Base-by-base conservation (phyloP, 2,888 invertebrate species). In the Hypsopygia costalis region DNA sequence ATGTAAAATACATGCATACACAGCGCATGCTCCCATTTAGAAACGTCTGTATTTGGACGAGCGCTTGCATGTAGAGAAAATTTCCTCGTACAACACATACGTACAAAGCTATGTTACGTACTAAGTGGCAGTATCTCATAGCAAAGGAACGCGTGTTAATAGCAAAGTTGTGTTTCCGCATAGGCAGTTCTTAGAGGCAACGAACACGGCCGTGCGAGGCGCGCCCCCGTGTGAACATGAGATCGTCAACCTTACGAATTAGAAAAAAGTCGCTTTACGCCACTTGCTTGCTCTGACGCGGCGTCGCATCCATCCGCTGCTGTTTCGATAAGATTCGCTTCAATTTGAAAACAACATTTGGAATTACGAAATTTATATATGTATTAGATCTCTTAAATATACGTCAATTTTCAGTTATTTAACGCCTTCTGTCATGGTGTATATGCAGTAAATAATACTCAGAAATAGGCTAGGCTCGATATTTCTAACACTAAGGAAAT, bases 201-300 rank as follows among this genome's bases (percentile, higher is more conserved):
- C 81, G 77, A 77, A 77, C 81, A 77, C 65, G 64, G 63, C 62
- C 76, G 71, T 69, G 72, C 71, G 74, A 72, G 74, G 69, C 76
- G 71, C 71, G 77, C 72, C 74, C 73, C 71, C 77, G 79, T 81
- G 79, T 76, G 82, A 81, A 81, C 81, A 71, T 56, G 81, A 74
- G 86, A 85, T 75, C 87, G 85, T 78, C 85, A 88, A 88, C 86
- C 87, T 87, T 85, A 81, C 78, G 69, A 82, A 83, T 81, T 82
- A 77, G 78, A 85, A 82, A 86, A 82, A 83, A 81, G 73, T 73
- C 64, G 67, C 62, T 75, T 73, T 76, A 74, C 73, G 63, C 69
- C 58, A 63, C 59, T 61, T 66, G 58, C 59, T 61, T 66, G 58
- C 58, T 25, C 25, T 25, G 57, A 63, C 62, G 60, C 64, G 52